These are phyloP conservation scores for Aphis gossypii DNA, from an alignment of 1,140 invertebrate genomes.

Conservation along the genomic window DNA sequence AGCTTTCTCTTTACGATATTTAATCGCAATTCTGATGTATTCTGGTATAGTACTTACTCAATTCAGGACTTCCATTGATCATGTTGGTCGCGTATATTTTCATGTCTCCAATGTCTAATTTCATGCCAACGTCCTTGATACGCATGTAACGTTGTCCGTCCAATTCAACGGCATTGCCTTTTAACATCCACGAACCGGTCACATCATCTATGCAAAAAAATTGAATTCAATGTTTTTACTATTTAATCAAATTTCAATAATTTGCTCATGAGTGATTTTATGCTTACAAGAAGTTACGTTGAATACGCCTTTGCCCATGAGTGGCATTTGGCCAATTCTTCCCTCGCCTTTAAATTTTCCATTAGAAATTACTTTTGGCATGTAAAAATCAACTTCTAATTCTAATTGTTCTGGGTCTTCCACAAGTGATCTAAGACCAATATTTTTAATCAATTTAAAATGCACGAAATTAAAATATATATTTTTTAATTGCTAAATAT, in stretches of 20 bases:
- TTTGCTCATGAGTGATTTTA: not conserved
- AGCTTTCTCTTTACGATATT: not conserved
- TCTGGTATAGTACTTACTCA: constrained; percentile 61
- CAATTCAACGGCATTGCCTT: constrained; percentile 60
- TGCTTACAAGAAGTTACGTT: constrained; percentile 59
- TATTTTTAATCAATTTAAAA: not conserved
- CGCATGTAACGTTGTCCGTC: constrained; percentile 61
- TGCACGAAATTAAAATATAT: not conserved
- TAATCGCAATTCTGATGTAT: not conserved
- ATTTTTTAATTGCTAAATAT: not conserved
- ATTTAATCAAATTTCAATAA: not conserved
- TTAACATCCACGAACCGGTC: constrained; percentile 61
- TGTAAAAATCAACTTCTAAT: constrained; percentile 62
- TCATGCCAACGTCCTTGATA: constrained; percentile 61
- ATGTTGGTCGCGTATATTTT: constrained; percentile 61
- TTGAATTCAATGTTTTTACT: not conserved
- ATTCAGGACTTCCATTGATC: constrained; percentile 61
- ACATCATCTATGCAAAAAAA: constrained; percentile 61
- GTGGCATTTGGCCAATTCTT: constrained; percentile 61
- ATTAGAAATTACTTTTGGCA: constrained; percentile 61
- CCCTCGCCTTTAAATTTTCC: constrained; percentile 62
- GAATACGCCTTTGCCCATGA: constrained; percentile 62
- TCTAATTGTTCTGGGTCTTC: constrained; percentile 61
- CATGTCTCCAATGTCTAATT: constrained; percentile 60
- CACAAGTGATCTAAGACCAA: constrained; percentile 60